Base-by-base conservation (phyloP, 2,888 invertebrate genomes). In the Ophion ellenae region DNA sequence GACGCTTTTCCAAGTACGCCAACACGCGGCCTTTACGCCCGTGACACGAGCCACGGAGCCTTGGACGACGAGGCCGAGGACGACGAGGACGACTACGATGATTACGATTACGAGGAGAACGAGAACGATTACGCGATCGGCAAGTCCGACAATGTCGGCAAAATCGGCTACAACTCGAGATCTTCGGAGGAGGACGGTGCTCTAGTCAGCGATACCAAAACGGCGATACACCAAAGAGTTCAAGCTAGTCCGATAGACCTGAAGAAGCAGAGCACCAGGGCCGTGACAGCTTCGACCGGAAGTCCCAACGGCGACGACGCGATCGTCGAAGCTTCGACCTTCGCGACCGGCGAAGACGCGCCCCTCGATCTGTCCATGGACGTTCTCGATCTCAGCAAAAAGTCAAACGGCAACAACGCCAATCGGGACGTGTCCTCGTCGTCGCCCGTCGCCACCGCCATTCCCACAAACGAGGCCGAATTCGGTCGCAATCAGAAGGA, bases 331-430 rank as follows among this genome's bases (percentile, higher is more conserved):
- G 69, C 66, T 61, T 67, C 75, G 2, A 47, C 4, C 14, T 79
- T 75, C 6, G 73, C 47, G 6, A 81, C 80, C 1, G 88, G 87
- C 45, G 93, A 93, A 24, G 94, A 94, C 85, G 93, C 95, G 36
- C 96, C 97, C 0, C 95, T 97, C 79, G 97, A 97, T 93, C 95
- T 97, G 40, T 96, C 96, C 80, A 97, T 97, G 94, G 97, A 97
- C 93, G 97, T 97, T 5, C 95, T 98, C 69, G 98, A 98, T 94
- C 95, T 98, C 87, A 97, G 97, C 92, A 97, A 97, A 92, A 98
- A 97, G 94, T 90, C 92, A 9, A 90, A 10, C 47, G 14, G 53
- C 14, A 45, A 32, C 28, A 61, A 20, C 32, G 28, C 10, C 28
- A 47, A 47, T 17, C 36, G 11, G 2, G 20, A 28, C 6, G 32